Base-by-base conservation (phyloP, 2,113 vertebrate genomes). In the Suricata suricatta region DNA sequence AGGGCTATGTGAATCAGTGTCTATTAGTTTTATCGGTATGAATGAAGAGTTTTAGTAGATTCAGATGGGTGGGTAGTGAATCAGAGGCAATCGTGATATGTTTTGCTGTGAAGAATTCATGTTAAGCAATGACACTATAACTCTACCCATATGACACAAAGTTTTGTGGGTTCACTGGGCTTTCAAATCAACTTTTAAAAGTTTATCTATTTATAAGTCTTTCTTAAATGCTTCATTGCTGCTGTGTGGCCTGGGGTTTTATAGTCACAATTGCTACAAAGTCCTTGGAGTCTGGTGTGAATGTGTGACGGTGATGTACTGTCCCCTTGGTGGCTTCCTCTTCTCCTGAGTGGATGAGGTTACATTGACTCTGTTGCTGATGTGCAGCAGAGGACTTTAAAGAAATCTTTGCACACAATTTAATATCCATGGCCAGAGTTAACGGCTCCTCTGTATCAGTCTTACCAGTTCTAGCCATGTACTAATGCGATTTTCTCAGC, bases 141-240 rank as follows among this genome's bases (percentile, higher is more conserved):
- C 12, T 64, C 41, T 27, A 52, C 57, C 27, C 16, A 8, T 41
- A 87, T 29, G 33, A 93, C 27, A 41, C 5, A n/a, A 88, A 88
- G 17, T n/a, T 95, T 90, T 83, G 66, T 74, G 66, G 11, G 1
- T 85, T 29, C 19, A 50, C 17, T 27, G 54, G 35, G 31, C 74
- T 93, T 93, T 93, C 63, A 64, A 83, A 80, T 81, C 41, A 84
- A 64, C 31, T 71, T 88, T 96, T 68, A 57, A 63, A 88, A 35
- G 29, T 47, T 63, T 44, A 74, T 31, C 7, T 82, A 19, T 60
- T 8, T 33, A 16, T 69, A 84, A 47, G 77, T 69, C 29, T 76
- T 90, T 72, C 60, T 66, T 66, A 76, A 88, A 44, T 38, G 41
- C 16, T 66, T 64, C 60, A 1, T 68, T 77, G 12, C 7, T 52